Percentiles rank a stretch among this genome's conserved stretches.
Evolutionary conservation across 2,797 vertebrate species (phyloP).

Genomic region (Distichodus sexfasciatus): DNA sequence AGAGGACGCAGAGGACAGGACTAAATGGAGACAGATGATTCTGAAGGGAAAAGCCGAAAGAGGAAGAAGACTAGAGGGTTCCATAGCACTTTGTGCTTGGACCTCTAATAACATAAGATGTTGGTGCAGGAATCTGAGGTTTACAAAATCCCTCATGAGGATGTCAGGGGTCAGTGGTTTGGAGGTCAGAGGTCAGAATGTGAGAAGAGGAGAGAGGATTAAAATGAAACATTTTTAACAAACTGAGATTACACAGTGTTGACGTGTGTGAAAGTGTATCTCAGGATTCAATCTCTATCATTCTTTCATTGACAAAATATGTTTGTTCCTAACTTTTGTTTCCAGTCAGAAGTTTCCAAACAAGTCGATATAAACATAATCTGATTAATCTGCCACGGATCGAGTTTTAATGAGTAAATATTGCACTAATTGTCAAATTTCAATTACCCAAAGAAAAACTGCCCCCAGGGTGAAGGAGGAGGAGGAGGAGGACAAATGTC

Average conservation of each 20-base stretch:
- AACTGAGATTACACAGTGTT: too few relatives aligned
- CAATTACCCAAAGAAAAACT: constrained; percentile 28
- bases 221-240: background rate
- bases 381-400: background rate
- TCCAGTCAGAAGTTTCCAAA: background rate
- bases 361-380: background rate
- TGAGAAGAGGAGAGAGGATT: background rate
- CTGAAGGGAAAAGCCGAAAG: too few relatives aligned
- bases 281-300: background rate
- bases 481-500: constrained; percentile 21
- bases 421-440: constrained; percentile 12
- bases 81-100: too few relatives aligned
- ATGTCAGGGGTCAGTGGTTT: too few relatives aligned
- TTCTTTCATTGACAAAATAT: background rate
- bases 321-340: background rate
- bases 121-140: too few relatives aligned
- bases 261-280: background rate
- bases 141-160: too few relatives aligned
- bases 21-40: too few relatives aligned
- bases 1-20: too few relatives aligned
- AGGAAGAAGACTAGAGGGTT: too few relatives aligned
- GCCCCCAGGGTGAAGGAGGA: background rate
- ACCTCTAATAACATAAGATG: too few relatives aligned
- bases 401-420: background rate
- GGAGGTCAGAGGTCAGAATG: background rate